Conservation (phyloP, 1,140 invertebrate genomes). For the Drosophila seguyi region DNA sequence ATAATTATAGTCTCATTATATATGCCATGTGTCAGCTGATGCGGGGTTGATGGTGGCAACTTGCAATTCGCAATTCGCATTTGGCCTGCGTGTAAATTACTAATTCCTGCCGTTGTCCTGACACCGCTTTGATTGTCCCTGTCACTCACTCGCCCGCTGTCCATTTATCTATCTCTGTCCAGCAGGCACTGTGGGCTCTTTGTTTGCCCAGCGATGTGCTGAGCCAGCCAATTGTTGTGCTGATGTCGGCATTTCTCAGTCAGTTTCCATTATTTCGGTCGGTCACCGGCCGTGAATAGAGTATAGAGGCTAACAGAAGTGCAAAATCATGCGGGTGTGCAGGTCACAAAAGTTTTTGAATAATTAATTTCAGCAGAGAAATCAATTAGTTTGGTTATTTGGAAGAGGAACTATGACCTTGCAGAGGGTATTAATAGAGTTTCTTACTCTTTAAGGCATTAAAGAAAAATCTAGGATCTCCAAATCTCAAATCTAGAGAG, state of each 20-base stretch:
- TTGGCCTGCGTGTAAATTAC: conserved; percentile 70
- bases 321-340: conserved; percentile 12
- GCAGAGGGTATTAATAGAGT: not conserved
- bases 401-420: not conserved
- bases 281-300: conserved; percentile 12
- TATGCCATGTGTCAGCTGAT: conserved; percentile 40
- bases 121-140: conserved; percentile 55
- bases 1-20: conserved; percentile 63
- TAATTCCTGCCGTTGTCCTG: conserved; percentile 64
- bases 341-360: not conserved
- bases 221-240: conserved; percentile 44
- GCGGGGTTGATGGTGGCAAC: not conserved
- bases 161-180: conserved; percentile 13
- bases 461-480: too few relatives aligned
- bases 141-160: conserved; percentile 13
- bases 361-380: too few relatives aligned
- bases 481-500: too few relatives aligned
- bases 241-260: conserved; percentile 27
- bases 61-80: conserved; percentile 34
- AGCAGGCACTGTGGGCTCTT: not conserved
- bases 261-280: conserved; percentile 33
- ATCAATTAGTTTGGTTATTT: not conserved
- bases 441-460: too few relatives aligned
- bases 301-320: not conserved
- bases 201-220: conserved; percentile 22